Conservation (phyloP, 2,113 vertebrate genomes). For the Furnarius figulus region DNA sequence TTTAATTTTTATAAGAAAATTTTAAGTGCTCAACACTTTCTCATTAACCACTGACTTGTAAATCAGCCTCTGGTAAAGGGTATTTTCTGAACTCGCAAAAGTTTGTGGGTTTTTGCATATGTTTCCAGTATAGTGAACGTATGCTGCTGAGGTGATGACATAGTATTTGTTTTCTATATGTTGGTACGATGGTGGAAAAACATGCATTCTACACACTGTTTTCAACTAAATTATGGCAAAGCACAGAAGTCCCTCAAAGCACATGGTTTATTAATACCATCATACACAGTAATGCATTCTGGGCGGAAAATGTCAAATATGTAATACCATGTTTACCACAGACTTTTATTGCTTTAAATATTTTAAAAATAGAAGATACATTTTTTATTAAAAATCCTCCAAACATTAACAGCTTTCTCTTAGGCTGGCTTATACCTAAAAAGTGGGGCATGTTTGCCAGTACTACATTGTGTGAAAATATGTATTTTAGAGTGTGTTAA, state of each 20-base stretch:
- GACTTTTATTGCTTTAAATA: constrained; percentile 63
- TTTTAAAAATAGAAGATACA: constrained; percentile 65
- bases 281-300: constrained; percentile 68
- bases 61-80: constrained; percentile 57
- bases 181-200: constrained; percentile 58
- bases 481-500: constrained; percentile 1
- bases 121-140: constrained; percentile 49
- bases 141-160: constrained; percentile 46
- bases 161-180: constrained; percentile 64
- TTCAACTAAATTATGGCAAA: constrained; percentile 72
- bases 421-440: constrained; percentile 15
- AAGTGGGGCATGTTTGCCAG: constrained; percentile 25
- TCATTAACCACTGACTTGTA: constrained; percentile 58
- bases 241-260: constrained; percentile 64
- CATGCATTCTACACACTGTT: constrained; percentile 30
- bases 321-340: constrained; percentile 70
- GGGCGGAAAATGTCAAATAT: constrained; percentile 69
- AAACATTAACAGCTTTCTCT: constrained; percentile 63
- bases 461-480: neutral
- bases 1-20: constrained; percentile 49
- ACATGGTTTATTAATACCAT: constrained; percentile 77
- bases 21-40: constrained; percentile 54
- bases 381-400: constrained; percentile 51
- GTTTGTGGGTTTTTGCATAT: constrained; percentile 59
- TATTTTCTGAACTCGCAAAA: constrained; percentile 76